Conservation (phyloP, 35 echinoderm and acorn worm genomes). For the Heliocidaris tuberculata region DNA sequence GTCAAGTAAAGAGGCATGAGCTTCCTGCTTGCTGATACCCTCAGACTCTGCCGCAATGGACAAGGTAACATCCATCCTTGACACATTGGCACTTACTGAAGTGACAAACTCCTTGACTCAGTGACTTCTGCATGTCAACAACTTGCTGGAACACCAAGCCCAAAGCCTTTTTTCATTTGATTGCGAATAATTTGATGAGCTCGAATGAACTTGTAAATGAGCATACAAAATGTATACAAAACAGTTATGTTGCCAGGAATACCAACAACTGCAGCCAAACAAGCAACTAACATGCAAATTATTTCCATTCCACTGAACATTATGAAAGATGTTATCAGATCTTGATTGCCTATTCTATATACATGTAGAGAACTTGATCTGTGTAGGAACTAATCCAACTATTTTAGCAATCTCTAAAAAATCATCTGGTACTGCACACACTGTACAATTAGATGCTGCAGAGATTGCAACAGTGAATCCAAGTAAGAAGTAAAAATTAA, state of each 20-base stretch:
- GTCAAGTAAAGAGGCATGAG: not conserved
- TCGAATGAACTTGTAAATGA: slow-evolving; percentile 7
- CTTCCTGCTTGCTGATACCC: not conserved
- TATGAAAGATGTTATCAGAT: not conserved
- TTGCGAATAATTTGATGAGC: not conserved
- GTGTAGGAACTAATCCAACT: not conserved
- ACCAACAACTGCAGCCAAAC: not conserved
- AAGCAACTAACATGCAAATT: not conserved
- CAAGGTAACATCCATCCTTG: not conserved
- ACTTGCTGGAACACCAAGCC: too few species aligned
- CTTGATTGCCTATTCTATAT: not conserved
- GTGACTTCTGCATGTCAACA: too few species aligned
- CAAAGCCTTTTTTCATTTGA: not conserved
- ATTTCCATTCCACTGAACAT: not conserved
- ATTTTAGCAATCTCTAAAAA: not conserved
- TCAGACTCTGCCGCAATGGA: not conserved
- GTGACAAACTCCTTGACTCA: not conserved
- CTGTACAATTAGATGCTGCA: not conserved
- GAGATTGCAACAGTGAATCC: too few species aligned
- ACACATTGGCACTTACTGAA: not conserved
- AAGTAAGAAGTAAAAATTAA: too few species aligned
- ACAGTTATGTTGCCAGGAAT: slow-evolving; percentile 26
- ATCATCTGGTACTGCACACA: not conserved
- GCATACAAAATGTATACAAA: not conserved
- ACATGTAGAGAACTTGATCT: not conserved